phyloP scores from a whole-genome alignment of 2,113 vertebrate genomes.

The Lampris incognitus region DNA sequence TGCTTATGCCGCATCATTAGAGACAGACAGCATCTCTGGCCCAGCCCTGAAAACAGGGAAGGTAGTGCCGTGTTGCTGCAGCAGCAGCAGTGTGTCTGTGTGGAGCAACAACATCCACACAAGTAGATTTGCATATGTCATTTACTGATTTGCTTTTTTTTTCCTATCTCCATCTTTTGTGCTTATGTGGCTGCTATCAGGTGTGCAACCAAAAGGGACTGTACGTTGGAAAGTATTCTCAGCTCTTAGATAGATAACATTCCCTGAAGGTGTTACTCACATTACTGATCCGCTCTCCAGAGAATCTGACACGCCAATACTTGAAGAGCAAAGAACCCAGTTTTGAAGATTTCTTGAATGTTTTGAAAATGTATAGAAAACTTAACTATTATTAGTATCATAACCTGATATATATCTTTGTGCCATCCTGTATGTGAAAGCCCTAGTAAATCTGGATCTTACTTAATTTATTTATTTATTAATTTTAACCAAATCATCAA shows the following conservation, averaged over 20 bases:
- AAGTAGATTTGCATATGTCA: slow-evolving; percentile 84
- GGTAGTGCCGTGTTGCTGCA: slow-evolving; percentile 82
- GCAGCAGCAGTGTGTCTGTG: slow-evolving; percentile 61
- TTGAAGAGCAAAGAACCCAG: slow-evolving; percentile 78
- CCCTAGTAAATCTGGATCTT: slow-evolving; percentile 80
- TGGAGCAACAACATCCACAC: slow-evolving; percentile 85
- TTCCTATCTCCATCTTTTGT: slow-evolving; percentile 83
- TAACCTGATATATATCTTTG: slow-evolving; percentile 82
- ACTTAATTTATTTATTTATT: slow-evolving; percentile 69
- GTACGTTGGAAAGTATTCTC: slow-evolving; percentile 56
- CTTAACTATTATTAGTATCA: slow-evolving; percentile 79
- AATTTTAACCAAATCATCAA: slow-evolving; percentile 77
- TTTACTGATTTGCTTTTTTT: slow-evolving; percentile 77
- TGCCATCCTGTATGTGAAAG: slow-evolving; percentile 83
- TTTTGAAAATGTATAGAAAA: slow-evolving; percentile 81
- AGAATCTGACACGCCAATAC: slow-evolving; percentile 80
- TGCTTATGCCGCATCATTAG: slow-evolving; percentile 64
- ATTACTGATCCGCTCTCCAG: slow-evolving; percentile 76
- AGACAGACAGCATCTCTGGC: slow-evolving; percentile 54
- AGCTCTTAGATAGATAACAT: slow-evolving; percentile 74
- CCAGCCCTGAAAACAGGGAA: slow-evolving; percentile 72
- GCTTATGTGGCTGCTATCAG: slow-evolving; percentile 89
- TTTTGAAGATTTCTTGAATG: slow-evolving; percentile 75
- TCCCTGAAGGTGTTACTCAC: slow-evolving; percentile 75
- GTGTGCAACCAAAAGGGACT: slow-evolving; percentile 84